Evolutionary conservation across 2,113 vertebrate species (phyloP), one percentile per base, ranked within the genome.

Genomic region (Emydura subglobosa): DNA sequence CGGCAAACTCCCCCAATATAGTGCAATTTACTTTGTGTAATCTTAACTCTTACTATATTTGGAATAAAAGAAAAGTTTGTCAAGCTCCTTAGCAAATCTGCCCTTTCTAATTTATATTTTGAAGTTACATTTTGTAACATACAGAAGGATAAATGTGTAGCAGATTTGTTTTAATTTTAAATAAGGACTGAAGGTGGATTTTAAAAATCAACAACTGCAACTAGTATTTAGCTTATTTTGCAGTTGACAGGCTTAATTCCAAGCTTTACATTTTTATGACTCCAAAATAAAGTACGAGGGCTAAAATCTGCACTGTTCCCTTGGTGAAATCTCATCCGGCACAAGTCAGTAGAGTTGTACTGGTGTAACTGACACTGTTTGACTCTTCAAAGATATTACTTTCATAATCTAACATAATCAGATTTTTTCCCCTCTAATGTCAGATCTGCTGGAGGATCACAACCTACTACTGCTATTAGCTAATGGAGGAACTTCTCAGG

Each of bases 21-120:
- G 97, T 83, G 95, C 88, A 94, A 65, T 94, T 83, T 89, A 5
- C 16, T 97, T 94, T 92, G 47, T 91, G 91, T 87, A 94, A 80
- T 88, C 72, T 96, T 96, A 86, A 21, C 80, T 89, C 59, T 87
- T 95, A 21, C 86, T 96, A 95, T 94, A 53, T 54, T 91, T 61
- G 91, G 59, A 94, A 86, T 96, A 92, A 95, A 55, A 14, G 16
- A 80, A 2, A 31, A 54, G 1, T 68, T 72, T 95, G 31, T 84
- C 89, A 76, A 34, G 51, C 54, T 95, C 88, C 80, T 96, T 93
- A 91, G 82, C 84, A 95, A 94, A 80, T 55, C 24, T 86, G 39
- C 68, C 11, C 78, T 89, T 65, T 79, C 31, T n/a, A 31, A 78
- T 72, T 76, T 92, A 87, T 88, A 94, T 92, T 93, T 95, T 95